Evolutionary conservation across 2,888 invertebrate species (phyloP).

Genomic region (Heliconius charithonia): DNA sequence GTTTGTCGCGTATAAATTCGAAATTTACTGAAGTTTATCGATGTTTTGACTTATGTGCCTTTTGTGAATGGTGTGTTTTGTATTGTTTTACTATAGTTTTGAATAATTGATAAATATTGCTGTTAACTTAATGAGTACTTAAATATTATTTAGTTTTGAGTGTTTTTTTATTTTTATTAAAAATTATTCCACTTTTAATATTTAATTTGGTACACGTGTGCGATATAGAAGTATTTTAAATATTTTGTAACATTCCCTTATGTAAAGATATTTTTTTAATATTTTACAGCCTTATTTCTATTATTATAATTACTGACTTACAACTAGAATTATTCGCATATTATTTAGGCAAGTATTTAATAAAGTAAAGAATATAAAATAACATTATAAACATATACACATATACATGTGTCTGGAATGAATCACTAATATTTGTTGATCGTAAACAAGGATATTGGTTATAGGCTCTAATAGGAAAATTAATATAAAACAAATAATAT

Average conservation of each 20-base stretch:
- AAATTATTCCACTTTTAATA: not conserved
- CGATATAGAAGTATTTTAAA: not conserved
- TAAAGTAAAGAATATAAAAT: not conserved
- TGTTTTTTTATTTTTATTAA: not conserved
- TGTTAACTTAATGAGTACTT: not conserved
- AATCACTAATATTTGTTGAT: conserved; percentile 9
- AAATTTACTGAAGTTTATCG: conserved; percentile 71
- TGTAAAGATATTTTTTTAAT: not conserved
- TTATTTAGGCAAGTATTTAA: not conserved
- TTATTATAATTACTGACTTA: not conserved
- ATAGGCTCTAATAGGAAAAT: not conserved
- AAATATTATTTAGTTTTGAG: not conserved
- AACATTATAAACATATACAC: not conserved
- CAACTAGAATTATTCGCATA: not conserved
- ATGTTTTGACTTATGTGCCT: conserved; percentile 59
- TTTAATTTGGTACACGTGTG: not conserved
- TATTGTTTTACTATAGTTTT: conserved; percentile 51
- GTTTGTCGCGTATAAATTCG: conserved; percentile 63
- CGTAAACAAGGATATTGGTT: conserved; percentile 3
- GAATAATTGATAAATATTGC: not conserved
- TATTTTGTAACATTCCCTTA: not conserved
- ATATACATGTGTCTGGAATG: not conserved
- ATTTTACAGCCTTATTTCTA: not conserved
- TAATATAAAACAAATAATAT: conserved; percentile 11
- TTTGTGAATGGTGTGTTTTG: conserved; percentile 51